Evolutionary conservation across 2,113 vertebrate genomes (phyloP), one percentile per base, ranked within the genome.

Genomic region (Chascanopsetta lugubris): DNA sequence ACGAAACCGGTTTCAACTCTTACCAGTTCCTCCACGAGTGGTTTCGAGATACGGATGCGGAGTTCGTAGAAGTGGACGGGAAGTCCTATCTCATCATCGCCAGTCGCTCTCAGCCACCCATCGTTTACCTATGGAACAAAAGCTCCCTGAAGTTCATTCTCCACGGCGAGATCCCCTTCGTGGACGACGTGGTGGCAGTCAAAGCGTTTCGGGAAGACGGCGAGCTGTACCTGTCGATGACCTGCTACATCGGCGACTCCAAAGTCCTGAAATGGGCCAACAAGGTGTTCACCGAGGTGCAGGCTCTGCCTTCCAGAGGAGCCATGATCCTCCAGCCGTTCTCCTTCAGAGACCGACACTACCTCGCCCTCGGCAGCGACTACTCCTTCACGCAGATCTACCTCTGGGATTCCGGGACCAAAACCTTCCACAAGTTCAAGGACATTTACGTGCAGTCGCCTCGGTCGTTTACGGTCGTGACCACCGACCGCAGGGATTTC

Each of bases 351-450:
- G 93, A 93, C 54, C 93, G 94, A 68, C 91, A 95, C 73, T 99
- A 98, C 87, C 90, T 98, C 25, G 95, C 96, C 47, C 88, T 99
- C 67, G 97, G 97, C 75, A 99, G 97, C 10, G 97, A 99, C 89
- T 99, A 96, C 47, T 96, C 96, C 0, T 99, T 99, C 88, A 97
- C 97, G 42, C 95, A 98, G 89, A 97, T 99, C 61, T 96, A 96
- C 88, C 93, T 94, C 79, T 99, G 97, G 97, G 92, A 98, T 59
- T 75, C 56, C 24, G 94, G 96, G 76, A 94, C 92, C 68, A 94
- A 95, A 87, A 82, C 81, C 2, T 99, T 97, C 58, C 85, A 90
- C 27, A 95, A 96, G 85, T 97, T 99, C 67, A 96, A 97, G 86
- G 96, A 99, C 88, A 94, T 99, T 63, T 99, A 98, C 0, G 96